These are phyloP conservation scores for Lissocephala sabroskyi DNA, from an alignment of 2,888 invertebrate genomes.

Conservation along the genomic window DNA sequence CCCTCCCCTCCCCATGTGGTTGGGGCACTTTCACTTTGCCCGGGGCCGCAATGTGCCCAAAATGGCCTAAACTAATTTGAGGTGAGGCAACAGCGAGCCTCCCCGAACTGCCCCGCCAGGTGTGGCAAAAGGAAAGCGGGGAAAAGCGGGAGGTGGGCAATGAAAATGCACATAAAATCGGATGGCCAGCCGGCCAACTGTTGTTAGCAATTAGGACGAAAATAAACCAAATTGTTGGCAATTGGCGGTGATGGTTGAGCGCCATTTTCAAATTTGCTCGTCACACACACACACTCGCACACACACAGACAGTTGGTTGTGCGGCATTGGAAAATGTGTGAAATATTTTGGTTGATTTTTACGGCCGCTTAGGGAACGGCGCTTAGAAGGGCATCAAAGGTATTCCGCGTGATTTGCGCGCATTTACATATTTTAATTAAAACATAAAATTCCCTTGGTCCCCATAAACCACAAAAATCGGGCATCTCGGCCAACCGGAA, in stretches of 20 bases:
- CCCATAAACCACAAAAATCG: not conserved
- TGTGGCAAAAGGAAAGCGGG: not conserved
- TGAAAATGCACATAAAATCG: slow-evolving; percentile 2
- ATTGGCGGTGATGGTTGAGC: slow-evolving; percentile 19
- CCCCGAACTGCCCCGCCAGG: not conserved
- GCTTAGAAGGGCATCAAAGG: not conserved
- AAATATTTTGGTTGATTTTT: slow-evolving; percentile 40
- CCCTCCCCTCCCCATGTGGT: too few relatives aligned
- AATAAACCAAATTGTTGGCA: slow-evolving; percentile 57
- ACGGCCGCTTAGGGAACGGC: not conserved
- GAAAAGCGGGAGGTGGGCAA: slow-evolving; percentile 2
- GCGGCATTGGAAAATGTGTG: slow-evolving; percentile 40
- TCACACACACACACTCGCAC: slow-evolving; percentile 12
- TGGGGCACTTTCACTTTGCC: slow-evolving; percentile 7
- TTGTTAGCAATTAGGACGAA: slow-evolving; percentile 34
- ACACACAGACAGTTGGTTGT: slow-evolving; percentile 9
- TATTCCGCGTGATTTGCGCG: slow-evolving; percentile 36
- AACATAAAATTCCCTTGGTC: slow-evolving; percentile 42
- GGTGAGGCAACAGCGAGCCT: not conserved
- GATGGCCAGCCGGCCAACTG: not conserved
- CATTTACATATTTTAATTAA: slow-evolving; percentile 63
- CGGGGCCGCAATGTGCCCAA: not conserved
- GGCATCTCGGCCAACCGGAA: too few relatives aligned
- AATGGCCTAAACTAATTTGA: slow-evolving; percentile 4
- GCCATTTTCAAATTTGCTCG: slow-evolving; percentile 33